Base-by-base conservation (phyloP, 2,113 vertebrate genomes). In the Onychostoma macrolepis region DNA sequence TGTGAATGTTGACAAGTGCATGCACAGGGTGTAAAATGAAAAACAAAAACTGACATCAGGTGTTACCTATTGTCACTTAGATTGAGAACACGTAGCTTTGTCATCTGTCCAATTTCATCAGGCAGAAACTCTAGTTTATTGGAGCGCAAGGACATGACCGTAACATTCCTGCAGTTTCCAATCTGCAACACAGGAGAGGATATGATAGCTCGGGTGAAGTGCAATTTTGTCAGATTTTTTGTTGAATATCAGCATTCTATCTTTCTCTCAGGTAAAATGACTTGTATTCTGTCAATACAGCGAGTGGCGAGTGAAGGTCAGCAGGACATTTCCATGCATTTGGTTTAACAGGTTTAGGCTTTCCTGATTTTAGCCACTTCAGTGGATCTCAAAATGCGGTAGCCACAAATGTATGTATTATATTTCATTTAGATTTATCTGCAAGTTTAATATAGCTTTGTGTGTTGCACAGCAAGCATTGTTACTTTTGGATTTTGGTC, bases 61-160 rank as follows among this genome's bases (percentile, higher is more conserved):
- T 85, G 85, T 87, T 97, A 99, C 98, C 98, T 98, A 96, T 99
- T 99, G 89, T 99, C 98, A 65, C 98, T 99, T 45, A 99, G 93
- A 91, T 99, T 99, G 86, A 99, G 94, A 86, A 99, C 98, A 88
- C 97, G 94, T 87, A 99, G 94, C 92, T 99, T 99, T 93, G 98
- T 98, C 98, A 99, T 99, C 93, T 99, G 98, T 87, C 98, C 98
- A 53, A 99, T 99, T 90, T 99, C 98, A 88, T 99, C 98, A 10
- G 98, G 98, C 63, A 99, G 97, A 87, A 99, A 98, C 93, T 99
- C 98, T 77, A 99, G 94, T 50, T 99, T 99, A 93, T 99, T 99
- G 61, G 98, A 99, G 58, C 98, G 97, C 80, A 99, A 94, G 38
- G 98, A 99, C 98, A 99, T 99, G 75, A 99, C 98, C 0, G 98